Evolutionary conservation across 2,888 invertebrate genomes (phyloP).

Genomic region (Eupithecia vulgata): DNA sequence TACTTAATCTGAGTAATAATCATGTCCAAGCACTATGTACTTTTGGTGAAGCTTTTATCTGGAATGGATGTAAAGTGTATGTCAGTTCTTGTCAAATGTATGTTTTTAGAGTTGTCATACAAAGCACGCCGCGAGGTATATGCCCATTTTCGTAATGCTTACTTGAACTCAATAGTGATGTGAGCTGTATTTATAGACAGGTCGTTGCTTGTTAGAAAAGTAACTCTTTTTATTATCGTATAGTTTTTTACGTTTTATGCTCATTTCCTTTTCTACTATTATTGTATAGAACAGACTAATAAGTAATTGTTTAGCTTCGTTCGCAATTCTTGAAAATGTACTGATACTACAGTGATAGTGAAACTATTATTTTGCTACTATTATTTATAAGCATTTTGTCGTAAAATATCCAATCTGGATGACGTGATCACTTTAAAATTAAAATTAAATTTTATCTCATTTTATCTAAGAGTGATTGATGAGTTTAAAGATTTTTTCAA

Average conservation of each 20-base stretch:
- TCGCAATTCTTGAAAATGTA: too few species aligned
- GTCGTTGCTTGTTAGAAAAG: not conserved
- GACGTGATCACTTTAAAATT: not conserved
- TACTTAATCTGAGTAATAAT: not conserved
- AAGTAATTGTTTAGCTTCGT: not conserved
- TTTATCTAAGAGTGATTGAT: too few species aligned
- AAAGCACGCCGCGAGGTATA: conserved; percentile 66
- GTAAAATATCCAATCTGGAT: not conserved
- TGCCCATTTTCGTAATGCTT: conserved; percentile 75
- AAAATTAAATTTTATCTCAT: too few species aligned
- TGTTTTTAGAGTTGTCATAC: conserved; percentile 57
- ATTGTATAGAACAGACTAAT: too few species aligned
- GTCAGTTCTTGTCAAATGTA: conserved; percentile 18
- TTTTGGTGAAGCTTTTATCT: not conserved
- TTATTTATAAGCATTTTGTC: not conserved
- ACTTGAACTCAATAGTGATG: conserved; percentile 60
- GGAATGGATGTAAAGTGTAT: not conserved
- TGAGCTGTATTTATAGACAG: conserved; percentile 61
- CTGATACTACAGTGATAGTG: too few species aligned
- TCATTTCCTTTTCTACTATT: too few species aligned
- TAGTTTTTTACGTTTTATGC: too few species aligned
- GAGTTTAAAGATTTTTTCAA: not conserved
- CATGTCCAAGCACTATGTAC: not conserved
- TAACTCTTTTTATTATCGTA: not conserved
- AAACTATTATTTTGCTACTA: too few species aligned